Base-by-base conservation (phyloP, 2,113 vertebrate species). In the Eretmochelys imbricata region DNA sequence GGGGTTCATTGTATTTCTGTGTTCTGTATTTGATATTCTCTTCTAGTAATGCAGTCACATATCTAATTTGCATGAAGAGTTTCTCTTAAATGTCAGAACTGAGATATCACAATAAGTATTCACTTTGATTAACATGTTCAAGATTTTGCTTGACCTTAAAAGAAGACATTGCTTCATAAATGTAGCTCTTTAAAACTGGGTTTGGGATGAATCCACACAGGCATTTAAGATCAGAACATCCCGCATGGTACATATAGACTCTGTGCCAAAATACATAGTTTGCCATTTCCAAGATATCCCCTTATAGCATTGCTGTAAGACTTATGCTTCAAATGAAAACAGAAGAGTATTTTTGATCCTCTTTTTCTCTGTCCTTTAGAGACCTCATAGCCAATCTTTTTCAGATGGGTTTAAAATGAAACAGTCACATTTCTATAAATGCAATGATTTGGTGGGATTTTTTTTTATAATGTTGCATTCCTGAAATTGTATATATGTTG, bases 71-170 rank as follows among this genome's bases (percentile, higher is more conserved):
- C 98, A 98, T 98, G 94, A 98, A 97, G 95, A 94, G 92, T 97
- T 98, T 98, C 96, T 97, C 98, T 98, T 98, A 98, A 98, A 98
- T 98, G 98, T 98, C 98, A 98, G 93, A 97, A 98, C 94, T 97
- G 93, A 98, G 97, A 97, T 97, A 98, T 96, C 95, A 98, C 97
- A 97, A 94, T 97, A 97, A 98, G 94, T 95, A 98, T 97, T 98
- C 97, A 96, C 95, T 98, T 98, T 97, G 97, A 98, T 98, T 98
- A 98, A 94, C 92, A 95, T 85, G 84, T 97, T 98, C 91, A 95
- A 97, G 96, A 96, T 96, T 96, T 98, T 96, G 90, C 94, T 97
- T 98, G 96, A 98, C 97, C 97, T 98, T 98, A 98, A 98, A 96
- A 97, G 91, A 98, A 98, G 95, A 86, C 83, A 88, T n/a, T 82